Evolutionary conservation across 2,797 vertebrate species (phyloP).

Genomic region (Channa striata): DNA sequence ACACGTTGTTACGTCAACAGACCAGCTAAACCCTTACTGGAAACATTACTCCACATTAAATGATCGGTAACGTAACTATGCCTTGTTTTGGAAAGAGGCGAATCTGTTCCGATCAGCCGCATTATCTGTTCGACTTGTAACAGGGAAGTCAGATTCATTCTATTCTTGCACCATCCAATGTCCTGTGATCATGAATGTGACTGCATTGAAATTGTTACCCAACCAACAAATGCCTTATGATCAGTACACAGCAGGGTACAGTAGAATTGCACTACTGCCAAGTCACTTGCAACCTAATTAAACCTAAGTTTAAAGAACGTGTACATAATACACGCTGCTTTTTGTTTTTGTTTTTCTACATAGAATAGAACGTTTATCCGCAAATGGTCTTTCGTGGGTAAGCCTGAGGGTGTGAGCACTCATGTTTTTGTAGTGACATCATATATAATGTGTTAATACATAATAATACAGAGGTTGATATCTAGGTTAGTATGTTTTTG

Average conservation of each 20-base stretch:
- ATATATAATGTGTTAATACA: no score
- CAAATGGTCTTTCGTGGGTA: no score
- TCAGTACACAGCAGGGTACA: background rate
- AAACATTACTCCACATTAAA: background rate
- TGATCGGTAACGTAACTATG: background rate
- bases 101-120: conserved; percentile 3
- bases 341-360: no score
- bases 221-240: background rate
- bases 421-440: no score
- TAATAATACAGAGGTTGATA: no score
- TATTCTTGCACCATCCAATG: background rate
- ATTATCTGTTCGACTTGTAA: background rate
- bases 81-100: background rate
- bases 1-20: background rate
- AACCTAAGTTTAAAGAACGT: no score
- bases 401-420: no score
- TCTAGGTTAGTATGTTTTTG: no score
- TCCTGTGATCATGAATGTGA: background rate
- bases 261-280: background rate
- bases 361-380: no score
- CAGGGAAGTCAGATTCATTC: background rate
- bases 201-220: background rate
- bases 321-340: no score
- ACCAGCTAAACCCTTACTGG: background rate
- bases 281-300: no score